phyloP scores from a whole-genome alignment of 2,888 invertebrate species.

The Sepiola atlantica region DNA sequence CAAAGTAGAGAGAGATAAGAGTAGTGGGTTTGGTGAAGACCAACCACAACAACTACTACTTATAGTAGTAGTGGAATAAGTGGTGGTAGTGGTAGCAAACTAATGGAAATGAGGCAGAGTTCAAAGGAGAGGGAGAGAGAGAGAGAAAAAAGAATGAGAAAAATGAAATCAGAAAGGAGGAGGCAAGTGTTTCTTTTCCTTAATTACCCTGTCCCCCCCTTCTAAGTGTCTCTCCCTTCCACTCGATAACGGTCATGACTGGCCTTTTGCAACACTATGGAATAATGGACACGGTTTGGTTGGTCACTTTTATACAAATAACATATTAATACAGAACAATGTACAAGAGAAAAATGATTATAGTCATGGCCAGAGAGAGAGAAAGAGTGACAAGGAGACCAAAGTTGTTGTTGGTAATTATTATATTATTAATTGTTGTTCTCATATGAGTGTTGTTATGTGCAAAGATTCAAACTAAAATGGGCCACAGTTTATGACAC shows the following conservation, averaged over 20 bases:
- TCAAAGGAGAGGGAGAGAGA: not conserved
- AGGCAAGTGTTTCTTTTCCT: not conserved
- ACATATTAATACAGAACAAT: conserved; percentile 48
- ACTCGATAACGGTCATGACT: conserved; percentile 44
- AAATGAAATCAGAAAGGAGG: not conserved
- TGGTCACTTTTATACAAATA: conserved; percentile 48
- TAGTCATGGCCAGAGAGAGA: conserved; percentile 46
- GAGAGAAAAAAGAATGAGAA: not conserved
- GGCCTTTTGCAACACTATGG: conserved; percentile 45
- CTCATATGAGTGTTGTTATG: conserved; percentile 37
- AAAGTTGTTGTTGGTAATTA: conserved; percentile 41
- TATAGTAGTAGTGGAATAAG: not conserved
- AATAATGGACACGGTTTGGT: conserved; percentile 47
- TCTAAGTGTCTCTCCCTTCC: not conserved
- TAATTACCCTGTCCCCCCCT: not conserved
- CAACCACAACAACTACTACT: not conserved
- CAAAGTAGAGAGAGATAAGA: not conserved
- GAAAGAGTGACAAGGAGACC: conserved; percentile 38
- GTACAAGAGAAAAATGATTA: conserved; percentile 47
- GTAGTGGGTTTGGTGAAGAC: not conserved
- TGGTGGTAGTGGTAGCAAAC: conserved; percentile 14
- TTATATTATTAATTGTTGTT: conserved; percentile 41
- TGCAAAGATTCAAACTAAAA: conserved; percentile 46
- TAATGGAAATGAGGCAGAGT: not conserved
- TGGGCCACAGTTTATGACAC: conserved; percentile 46